These are phyloP conservation scores for Mionectes olivaceus DNA, from an alignment of 2,797 vertebrate species.

Conservation along the genomic window DNA sequence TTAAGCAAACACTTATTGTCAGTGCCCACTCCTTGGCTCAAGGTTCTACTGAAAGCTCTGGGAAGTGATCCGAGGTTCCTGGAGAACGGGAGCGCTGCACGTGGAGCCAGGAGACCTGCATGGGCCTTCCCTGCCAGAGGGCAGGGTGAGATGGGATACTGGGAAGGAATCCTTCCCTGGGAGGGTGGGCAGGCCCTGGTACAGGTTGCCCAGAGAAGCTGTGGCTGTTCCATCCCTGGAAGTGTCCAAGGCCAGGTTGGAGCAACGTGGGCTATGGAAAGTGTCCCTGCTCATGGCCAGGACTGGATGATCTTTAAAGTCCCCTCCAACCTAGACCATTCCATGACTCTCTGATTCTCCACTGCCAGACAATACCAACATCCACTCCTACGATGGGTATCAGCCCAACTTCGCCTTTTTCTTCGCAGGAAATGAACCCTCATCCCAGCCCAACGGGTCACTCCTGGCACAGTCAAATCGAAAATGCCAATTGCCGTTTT, in stretches of 20 bases:
- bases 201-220: not conserved
- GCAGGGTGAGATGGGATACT: not conserved
- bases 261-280: not conserved
- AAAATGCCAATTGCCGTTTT: not conserved
- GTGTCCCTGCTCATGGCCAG: not conserved
- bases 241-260: not conserved
- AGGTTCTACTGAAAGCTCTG: rapidly evolving
- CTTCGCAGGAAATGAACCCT: not conserved
- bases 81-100: rapidly evolving
- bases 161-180: not conserved
- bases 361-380: not conserved
- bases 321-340: not conserved
- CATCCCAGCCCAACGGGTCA: rapidly evolving
- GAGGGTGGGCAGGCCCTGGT: not conserved
- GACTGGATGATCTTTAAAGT: rapidly evolving
- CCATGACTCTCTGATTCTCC: not conserved
- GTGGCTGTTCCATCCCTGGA: not conserved
- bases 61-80: not conserved
- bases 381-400: not conserved
- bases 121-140: too few species aligned
- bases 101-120: not conserved
- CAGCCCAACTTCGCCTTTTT: not conserved
- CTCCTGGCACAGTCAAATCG: not conserved
- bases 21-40: not conserved
- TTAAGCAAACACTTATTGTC: not conserved